Evolutionary conservation across 2,113 vertebrate genomes (phyloP).

Genomic region (Stictonetta naevosa): DNA sequence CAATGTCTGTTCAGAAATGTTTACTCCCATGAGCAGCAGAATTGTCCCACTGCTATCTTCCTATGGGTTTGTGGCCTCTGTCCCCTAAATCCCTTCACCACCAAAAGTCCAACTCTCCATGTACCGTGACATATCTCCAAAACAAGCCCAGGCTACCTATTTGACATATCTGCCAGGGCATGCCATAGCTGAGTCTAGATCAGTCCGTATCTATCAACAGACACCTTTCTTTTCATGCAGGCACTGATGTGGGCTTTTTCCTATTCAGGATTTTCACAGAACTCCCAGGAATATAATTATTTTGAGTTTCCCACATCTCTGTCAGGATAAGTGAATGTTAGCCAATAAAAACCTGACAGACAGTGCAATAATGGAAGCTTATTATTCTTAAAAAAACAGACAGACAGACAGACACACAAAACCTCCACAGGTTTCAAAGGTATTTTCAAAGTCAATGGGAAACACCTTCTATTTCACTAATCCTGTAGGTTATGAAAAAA

Average conservation of each 20-base stretch:
- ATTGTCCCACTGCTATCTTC: accelerated
- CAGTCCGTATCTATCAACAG: background rate
- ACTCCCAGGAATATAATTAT: background rate
- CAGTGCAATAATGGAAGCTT: background rate
- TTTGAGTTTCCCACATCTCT: background rate
- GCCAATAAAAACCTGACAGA: background rate
- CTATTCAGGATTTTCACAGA: background rate
- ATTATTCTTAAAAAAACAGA: background rate
- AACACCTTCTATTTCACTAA: background rate
- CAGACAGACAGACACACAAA: background rate
- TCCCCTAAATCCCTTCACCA: background rate
- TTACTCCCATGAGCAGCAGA: background rate
- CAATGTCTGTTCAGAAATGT: background rate
- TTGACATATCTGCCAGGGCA: background rate
- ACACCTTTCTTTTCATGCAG: background rate
- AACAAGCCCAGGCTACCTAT: accelerated
- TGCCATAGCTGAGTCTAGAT: background rate
- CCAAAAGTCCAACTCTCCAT: accelerated
- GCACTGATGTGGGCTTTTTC: background rate
- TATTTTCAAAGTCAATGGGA: accelerated
- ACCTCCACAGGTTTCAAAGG: background rate
- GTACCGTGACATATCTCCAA: accelerated
- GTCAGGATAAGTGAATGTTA: background rate
- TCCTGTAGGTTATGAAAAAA: background rate
- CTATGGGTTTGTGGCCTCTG: background rate